Conservation (phyloP, 37 sponge, comb jelly and placozoan species). For the Oscarella lobularis region DNA sequence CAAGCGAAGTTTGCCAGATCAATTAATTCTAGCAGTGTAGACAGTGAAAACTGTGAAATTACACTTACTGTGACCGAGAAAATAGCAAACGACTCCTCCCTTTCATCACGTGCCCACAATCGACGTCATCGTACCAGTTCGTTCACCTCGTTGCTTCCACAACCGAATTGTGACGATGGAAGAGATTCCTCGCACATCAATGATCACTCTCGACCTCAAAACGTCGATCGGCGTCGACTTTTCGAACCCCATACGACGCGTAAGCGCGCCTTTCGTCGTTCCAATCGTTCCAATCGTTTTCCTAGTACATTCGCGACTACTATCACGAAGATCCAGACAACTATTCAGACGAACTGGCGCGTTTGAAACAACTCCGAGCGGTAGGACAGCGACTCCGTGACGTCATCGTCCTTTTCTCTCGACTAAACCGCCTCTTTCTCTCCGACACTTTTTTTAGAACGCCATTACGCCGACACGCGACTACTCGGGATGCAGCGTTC, state of each 20-base stretch:
- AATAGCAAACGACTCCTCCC: no score
- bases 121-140: no score
- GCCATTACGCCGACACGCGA: constrained; percentile 50
- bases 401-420: neutral
- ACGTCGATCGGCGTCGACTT: neutral
- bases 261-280: neutral
- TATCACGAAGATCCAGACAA: constrained; percentile 71
- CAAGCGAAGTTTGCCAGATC: no score
- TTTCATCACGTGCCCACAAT: no score
- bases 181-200: neutral
- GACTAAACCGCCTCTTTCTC: neutral
- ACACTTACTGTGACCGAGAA: no score
- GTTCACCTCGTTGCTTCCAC: no score
- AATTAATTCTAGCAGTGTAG: no score
- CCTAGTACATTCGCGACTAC: constrained; percentile 36
- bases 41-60: no score
- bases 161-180: no score
- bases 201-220: neutral
- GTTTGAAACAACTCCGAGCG: constrained; percentile 67
- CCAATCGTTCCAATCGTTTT: neutral
- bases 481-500: constrained; percentile 40
- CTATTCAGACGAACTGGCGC: constrained; percentile 62
- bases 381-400: constrained; percentile 15
- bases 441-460: constrained; percentile 8
- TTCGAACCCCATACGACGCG: neutral